phyloP scores from a whole-genome alignment of 2,113 vertebrate species.

The Ochotona princeps region DNA sequence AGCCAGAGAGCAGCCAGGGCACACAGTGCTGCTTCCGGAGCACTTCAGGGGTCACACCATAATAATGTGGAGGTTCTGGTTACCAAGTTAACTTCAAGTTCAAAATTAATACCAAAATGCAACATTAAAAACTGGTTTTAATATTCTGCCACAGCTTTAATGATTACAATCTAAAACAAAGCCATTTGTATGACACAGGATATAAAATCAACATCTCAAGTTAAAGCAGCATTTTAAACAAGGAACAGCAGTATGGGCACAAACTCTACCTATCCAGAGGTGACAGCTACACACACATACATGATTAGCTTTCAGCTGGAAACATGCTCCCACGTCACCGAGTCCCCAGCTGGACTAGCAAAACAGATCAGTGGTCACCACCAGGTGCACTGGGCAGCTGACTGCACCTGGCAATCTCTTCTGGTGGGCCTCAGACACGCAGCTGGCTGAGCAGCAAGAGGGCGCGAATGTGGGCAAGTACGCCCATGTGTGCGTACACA shows the following conservation, averaged over 20 bases:
- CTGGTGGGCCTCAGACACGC: neutral
- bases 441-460: neutral
- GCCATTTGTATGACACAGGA: neutral
- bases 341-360: neutral
- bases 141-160: slow-evolving; percentile 43
- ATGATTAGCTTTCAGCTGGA: neutral
- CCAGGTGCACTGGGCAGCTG: neutral
- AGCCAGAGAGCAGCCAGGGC: neutral
- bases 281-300: neutral
- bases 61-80: neutral
- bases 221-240: neutral
- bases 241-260: neutral
- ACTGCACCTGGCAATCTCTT: neutral
- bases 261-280: neutral
- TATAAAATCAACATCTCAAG: neutral
- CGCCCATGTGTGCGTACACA: too few species aligned
- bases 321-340: neutral
- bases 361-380: neutral
- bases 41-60: neutral
- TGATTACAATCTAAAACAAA: slow-evolving; percentile 12
- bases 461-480: neutral
- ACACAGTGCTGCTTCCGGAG: neutral
- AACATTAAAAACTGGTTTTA: slow-evolving; percentile 21
- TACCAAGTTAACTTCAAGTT: neutral
- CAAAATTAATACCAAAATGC: slow-evolving; percentile 8